Conservation (phyloP, 1,140 invertebrate genomes). For the Leptonema lineaticorne region DNA sequence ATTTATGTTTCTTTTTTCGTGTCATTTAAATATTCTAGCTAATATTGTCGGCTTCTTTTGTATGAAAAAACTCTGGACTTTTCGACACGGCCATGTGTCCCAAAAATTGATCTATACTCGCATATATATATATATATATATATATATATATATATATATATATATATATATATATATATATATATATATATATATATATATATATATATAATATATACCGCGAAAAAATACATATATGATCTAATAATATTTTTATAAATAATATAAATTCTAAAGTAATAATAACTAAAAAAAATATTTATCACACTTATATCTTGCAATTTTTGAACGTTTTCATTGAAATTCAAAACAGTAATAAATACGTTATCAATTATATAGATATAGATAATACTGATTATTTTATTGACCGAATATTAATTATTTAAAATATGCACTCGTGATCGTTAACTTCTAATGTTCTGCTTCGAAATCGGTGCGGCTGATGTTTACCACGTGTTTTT, state of each 20-base stretch:
- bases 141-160: neutral
- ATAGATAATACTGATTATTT: neutral
- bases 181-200: neutral
- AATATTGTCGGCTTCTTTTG: conserved; percentile 2
- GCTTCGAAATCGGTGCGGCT: neutral
- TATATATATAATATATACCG: neutral
- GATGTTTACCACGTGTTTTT: conserved; percentile 7
- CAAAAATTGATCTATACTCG: neutral
- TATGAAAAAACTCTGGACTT: neutral
- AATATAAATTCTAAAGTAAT: neutral
- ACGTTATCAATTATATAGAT: no score
- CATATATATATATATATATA: neutral
- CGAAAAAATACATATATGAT: neutral
- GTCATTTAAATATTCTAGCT: neutral
- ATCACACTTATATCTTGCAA: neutral
- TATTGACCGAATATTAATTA: neutral
- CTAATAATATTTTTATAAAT: neutral
- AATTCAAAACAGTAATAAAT: neutral
- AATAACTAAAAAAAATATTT: neutral
- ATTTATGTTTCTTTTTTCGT: no score
- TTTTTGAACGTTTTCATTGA: neutral
- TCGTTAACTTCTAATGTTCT: no score
- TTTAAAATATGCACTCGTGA: neutral
- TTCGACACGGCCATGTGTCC: neutral
- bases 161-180: neutral